Evolutionary conservation across 2,797 vertebrate species (phyloP), one percentile per base, ranked within the genome.

Genomic region (Threskiornis aethiopicus): DNA sequence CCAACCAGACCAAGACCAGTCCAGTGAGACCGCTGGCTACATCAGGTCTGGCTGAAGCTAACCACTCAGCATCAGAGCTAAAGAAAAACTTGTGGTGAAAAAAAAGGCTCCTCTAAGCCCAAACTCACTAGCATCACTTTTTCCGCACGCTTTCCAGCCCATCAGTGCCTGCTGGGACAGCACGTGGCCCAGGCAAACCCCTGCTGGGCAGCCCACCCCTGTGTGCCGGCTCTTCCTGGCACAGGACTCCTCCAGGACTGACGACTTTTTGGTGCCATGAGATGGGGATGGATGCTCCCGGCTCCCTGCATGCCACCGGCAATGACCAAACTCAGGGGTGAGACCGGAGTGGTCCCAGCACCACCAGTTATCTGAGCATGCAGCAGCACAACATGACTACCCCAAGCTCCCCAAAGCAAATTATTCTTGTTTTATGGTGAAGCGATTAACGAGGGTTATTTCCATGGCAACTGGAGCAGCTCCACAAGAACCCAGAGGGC

Each of bases 401-500:
- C 89, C 41, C 61, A 67, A 85, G 80, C 33, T 87, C 42, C 67
- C 49, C 64, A 80, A 59, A 69, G 80, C n/a, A 92, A 95, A 95
- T 87, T 51, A 80, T 80, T 90, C 84, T 75, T 78, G 39, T n/a
- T 95, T 91, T 54, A 72, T 54, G 76, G 67, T 4, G 25, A 90
- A 90, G 65, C 1, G 41, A 85, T 89, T 87, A 96, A 87, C 0
- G 1, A 85, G 89, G 96, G 93, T 94, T 94, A 94, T 95, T 97
- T 87, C 97, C 76, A 96, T 95, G 81, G 87, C 65, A 97, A 97
- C 96, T 4, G 2, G 77, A 91, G 86, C 51, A 5, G 88, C 91
- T 89, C 59, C 19, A 13, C 12, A 44, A 49, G 84, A 88, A 79
- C 54, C 69, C 37, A 15, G 64, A 62, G 65, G 76, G 59, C 24